A percentile compares a stretch with the other conserved stretches of the same genome.
Evolutionary conservation across 2,888 invertebrate species (phyloP).

Genomic region (Chironomus tentans): DNA sequence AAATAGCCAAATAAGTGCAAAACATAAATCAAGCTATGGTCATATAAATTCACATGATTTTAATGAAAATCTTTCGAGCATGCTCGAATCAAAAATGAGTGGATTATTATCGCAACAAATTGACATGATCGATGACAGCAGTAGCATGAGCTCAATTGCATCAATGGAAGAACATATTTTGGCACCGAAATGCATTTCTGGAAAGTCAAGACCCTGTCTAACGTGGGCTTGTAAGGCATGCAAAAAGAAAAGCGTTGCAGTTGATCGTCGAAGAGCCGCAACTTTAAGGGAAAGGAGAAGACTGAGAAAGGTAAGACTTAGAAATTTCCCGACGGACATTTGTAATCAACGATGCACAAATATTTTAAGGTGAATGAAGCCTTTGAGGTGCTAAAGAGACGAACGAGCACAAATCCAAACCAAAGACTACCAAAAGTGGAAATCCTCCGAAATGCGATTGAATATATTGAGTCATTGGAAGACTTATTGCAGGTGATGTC

Average conservation of each 20-base stretch:
- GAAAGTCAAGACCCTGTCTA: constrained; percentile 62
- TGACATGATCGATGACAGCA: constrained; percentile 38
- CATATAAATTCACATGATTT: background rate
- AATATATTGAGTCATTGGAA: constrained; percentile 89
- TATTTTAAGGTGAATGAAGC: constrained; percentile 92
- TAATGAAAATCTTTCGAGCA: constrained; percentile 9
- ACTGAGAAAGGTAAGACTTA: constrained; percentile 69
- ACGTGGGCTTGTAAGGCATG: constrained; percentile 98
- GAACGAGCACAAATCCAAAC: constrained; percentile 91
- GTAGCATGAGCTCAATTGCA: constrained; percentile 36
- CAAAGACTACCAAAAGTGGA: constrained; percentile 96
- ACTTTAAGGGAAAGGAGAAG: constrained; percentile 88
- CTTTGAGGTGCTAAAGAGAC: constrained; percentile 84
- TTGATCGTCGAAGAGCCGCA: constrained; percentile 94
- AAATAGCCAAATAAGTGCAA: background rate
- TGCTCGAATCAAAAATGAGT: constrained; percentile 19
- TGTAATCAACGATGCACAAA: background rate
- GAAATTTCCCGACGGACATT: background rate
- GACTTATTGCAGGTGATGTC: constrained; percentile 58
- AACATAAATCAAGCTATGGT: background rate
- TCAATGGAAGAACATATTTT: constrained; percentile 37
- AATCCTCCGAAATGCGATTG: constrained; percentile 93
- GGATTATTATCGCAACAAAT: constrained; percentile 14
- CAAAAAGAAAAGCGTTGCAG: constrained; percentile 89
- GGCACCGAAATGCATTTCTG: constrained; percentile 43